Percentiles rank a stretch among this genome's conserved stretches.
Evolutionary conservation across 2,888 invertebrate genomes (phyloP).

Genomic region (Sinohyriopsis cumingii): DNA sequence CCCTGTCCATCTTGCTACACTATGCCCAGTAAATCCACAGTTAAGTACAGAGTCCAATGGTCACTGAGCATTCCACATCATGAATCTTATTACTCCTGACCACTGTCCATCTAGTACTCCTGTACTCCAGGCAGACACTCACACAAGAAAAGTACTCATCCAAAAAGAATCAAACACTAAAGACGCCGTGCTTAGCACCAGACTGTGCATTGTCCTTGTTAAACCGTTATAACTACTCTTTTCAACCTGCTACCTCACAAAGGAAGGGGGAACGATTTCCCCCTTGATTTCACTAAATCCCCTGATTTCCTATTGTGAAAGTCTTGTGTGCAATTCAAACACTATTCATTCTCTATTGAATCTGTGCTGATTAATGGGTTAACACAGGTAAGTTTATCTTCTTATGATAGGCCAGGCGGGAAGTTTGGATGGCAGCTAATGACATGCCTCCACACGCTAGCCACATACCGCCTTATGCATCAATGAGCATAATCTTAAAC

Average conservation of each 20-base stretch:
- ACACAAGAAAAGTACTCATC: too few relatives aligned
- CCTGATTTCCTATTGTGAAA: too few relatives aligned
- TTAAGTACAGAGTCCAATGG: slow-evolving; percentile 1
- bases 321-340: too few relatives aligned
- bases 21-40: slow-evolving; percentile 2
- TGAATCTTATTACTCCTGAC: not conserved
- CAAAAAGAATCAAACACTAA: too few relatives aligned
- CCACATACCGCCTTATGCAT: slow-evolving; percentile 43
- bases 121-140: not conserved
- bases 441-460: slow-evolving; percentile 4
- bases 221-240: too few relatives aligned
- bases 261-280: too few relatives aligned
- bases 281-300: too few relatives aligned
- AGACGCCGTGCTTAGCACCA: too few relatives aligned
- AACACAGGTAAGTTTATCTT: slow-evolving; percentile 35
- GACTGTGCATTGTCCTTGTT: too few relatives aligned
- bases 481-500: not conserved
- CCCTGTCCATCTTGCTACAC: slow-evolving; percentile 33
- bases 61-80: slow-evolving; percentile 6
- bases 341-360: too few relatives aligned
- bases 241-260: too few relatives aligned
- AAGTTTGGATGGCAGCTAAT: slow-evolving; percentile 26
- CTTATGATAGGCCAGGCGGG: slow-evolving; percentile 46
- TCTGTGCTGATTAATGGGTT: slow-evolving; percentile 19
- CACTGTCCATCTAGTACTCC: slow-evolving; percentile 2